Evolutionary conservation across 2,113 vertebrate species (phyloP).

Genomic region (Protobothrops mucrosquamatus): DNA sequence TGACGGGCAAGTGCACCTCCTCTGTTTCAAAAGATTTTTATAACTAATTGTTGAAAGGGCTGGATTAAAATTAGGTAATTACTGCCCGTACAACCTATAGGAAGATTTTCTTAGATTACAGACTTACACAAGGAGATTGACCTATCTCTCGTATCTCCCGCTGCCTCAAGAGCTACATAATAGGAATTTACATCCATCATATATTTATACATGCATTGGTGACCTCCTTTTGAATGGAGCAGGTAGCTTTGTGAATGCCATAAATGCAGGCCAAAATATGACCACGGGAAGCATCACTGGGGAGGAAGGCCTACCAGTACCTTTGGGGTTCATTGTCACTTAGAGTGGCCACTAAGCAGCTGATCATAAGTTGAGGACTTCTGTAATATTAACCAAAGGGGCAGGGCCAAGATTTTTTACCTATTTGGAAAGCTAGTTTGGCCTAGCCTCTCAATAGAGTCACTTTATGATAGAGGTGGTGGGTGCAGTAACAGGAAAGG

Average conservation of each 20-base stretch:
- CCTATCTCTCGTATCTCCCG: background rate
- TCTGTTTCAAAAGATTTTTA: constrained; percentile 31
- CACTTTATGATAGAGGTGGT: too few relatives aligned
- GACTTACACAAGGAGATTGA: background rate
- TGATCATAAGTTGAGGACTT: too few relatives aligned
- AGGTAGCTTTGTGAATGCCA: background rate
- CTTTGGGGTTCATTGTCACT: too few relatives aligned
- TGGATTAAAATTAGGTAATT: constrained; percentile 23
- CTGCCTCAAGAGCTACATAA: background rate
- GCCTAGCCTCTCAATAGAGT: background rate
- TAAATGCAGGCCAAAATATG: too few relatives aligned
- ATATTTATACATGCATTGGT: background rate
- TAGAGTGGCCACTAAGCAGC: too few relatives aligned
- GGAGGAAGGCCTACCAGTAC: too few relatives aligned
- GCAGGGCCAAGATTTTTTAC: too few relatives aligned
- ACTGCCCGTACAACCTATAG: constrained; percentile 1
- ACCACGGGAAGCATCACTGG: too few relatives aligned
- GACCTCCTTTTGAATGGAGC: background rate
- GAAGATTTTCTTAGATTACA: background rate
- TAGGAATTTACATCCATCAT: background rate
- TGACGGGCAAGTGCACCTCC: constrained; percentile 23
- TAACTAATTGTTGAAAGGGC: constrained; percentile 9
- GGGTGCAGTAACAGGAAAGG: too few relatives aligned
- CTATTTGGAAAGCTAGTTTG: too few relatives aligned
- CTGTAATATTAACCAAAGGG: too few relatives aligned